These are phyloP conservation scores for Halocynthia roretzi DNA, from an alignment of 23 tunicate species.

Conservation along the genomic window DNA sequence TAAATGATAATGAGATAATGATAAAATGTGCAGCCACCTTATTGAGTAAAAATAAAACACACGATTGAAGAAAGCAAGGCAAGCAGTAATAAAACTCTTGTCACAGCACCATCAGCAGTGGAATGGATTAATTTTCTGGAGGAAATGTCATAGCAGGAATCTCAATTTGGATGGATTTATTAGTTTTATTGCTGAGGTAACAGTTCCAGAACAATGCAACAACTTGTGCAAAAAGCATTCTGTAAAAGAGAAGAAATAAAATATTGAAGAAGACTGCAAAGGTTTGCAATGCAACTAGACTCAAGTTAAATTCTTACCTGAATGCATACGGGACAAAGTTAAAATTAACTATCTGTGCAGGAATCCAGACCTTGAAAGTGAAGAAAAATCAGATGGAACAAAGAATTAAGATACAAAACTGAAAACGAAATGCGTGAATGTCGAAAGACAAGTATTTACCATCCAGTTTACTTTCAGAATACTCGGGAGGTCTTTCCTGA, in stretches of 20 bases:
- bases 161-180: not conserved
- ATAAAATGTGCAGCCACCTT: too few relatives aligned
- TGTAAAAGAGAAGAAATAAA: constrained; percentile 11
- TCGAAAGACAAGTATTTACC: constrained; percentile 7
- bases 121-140: too few relatives aligned
- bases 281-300: not conserved
- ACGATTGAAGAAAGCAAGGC: too few relatives aligned
- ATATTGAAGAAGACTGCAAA: not conserved
- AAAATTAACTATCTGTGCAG: constrained; percentile 41
- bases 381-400: not conserved
- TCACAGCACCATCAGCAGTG: too few relatives aligned
- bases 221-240: constrained; percentile 40
- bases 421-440: too few relatives aligned
- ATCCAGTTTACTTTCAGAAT: constrained; percentile 25
- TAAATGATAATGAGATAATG: too few relatives aligned
- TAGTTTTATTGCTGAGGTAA: constrained; percentile 37
- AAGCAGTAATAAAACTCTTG: too few relatives aligned
- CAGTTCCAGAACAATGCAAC: constrained; percentile 45
- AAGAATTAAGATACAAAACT: not conserved
- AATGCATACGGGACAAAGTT: constrained; percentile 36
- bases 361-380: constrained; percentile 33
- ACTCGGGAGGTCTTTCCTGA: constrained; percentile 3
- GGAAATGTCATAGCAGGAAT: too few relatives aligned
- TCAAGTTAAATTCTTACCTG: constrained; percentile 18
- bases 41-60: too few relatives aligned